Evolutionary conservation across 2,113 vertebrate genomes (phyloP).

Genomic region (Tragulus kanchil): DNA sequence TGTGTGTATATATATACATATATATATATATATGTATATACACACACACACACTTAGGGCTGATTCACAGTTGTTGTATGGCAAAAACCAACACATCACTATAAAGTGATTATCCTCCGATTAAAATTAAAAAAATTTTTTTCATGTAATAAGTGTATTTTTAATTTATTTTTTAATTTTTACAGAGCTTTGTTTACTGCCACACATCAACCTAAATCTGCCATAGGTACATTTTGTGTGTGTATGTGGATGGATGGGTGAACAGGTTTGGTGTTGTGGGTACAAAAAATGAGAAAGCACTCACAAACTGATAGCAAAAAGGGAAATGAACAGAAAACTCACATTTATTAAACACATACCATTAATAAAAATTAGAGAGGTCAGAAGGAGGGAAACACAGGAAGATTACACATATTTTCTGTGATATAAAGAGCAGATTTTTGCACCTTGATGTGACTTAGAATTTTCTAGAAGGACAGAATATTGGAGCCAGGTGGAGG

Average conservation of each 20-base stretch:
- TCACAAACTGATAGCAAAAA: neutral
- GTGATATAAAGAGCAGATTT: neutral
- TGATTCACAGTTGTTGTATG: neutral
- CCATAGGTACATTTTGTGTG: neutral
- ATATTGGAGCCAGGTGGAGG: conserved; percentile 9
- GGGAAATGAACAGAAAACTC: neutral
- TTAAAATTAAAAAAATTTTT: neutral
- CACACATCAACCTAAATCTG: too few species aligned
- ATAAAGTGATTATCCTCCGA: neutral
- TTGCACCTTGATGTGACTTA: conserved; percentile 23
- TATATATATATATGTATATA: too few species aligned
- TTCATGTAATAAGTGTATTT: too few species aligned
- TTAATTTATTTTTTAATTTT: too few species aligned
- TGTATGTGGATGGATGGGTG: neutral
- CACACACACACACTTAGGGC: neutral
- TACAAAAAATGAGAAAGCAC: neutral
- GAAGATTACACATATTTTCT: neutral
- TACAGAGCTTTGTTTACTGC: too few species aligned
- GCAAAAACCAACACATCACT: neutral
- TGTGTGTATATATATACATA: neutral
- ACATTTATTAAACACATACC: neutral
- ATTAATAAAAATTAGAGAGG: neutral
- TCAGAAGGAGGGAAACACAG: neutral
- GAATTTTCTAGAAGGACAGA: conserved; percentile 53
- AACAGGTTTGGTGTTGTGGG: neutral